A percentile compares a stretch with the other conserved stretches of the same genome.
phyloP scores from a whole-genome alignment of 30 jellyfish, hydroid and myxozoan genomes.

The Turritopsis dohrnii region DNA sequence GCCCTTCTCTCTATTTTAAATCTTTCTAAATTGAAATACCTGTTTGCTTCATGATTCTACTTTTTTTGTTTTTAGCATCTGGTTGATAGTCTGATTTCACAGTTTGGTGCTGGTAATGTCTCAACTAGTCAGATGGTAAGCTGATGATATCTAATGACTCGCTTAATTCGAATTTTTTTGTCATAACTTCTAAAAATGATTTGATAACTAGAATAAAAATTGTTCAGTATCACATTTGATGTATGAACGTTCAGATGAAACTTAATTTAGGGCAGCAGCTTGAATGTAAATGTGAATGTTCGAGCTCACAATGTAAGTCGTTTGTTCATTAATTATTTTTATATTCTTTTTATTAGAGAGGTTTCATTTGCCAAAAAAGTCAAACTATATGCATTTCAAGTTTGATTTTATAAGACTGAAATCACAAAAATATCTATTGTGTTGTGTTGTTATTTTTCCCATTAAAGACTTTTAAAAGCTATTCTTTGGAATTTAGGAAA shows the following conservation, averaged over 20 bases:
- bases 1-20: too few relatives aligned
- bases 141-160: too few relatives aligned
- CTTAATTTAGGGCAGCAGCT: conserved; percentile 39
- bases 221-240: too few relatives aligned
- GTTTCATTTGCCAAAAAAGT: background rate
- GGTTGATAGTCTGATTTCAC: conserved; percentile 71
- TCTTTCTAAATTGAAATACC: too few relatives aligned
- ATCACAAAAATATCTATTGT: too few relatives aligned
- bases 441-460: too few relatives aligned
- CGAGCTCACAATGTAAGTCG: conserved; percentile 16
- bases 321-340: background rate
- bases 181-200: too few relatives aligned
- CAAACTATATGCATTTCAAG: too few relatives aligned
- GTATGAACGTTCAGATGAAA: too few relatives aligned
- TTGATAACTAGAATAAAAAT: too few relatives aligned
- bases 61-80: conserved; percentile 43
- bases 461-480: background rate
- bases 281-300: conserved; percentile 41
- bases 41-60: background rate
- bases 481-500: conserved; percentile 13
- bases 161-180: too few relatives aligned
- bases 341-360: background rate
- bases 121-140: conserved; percentile 60
- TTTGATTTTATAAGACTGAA: too few relatives aligned
- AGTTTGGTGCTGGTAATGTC: conserved; percentile 80